Percentiles rank a stretch among this genome's conserved stretches.
Conservation (phyloP, 1,140 invertebrate genomes). For the Drosophila sulfurigaster region DNA sequence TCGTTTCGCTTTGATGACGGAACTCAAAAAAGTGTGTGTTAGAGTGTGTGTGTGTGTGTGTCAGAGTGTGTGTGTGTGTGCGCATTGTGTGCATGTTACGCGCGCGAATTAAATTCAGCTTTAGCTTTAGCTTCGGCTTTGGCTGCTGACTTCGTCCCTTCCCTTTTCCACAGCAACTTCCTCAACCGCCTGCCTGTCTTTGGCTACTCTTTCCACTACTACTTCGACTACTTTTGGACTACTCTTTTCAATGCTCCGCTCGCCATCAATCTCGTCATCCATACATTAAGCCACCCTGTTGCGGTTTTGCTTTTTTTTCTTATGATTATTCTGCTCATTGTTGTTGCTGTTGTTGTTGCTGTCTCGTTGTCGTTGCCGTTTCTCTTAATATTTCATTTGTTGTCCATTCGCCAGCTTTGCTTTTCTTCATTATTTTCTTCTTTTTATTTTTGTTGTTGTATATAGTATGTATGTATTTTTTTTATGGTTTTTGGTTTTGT, state of each 20-base stretch:
- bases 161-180: neutral
- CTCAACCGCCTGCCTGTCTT: conserved; percentile 1
- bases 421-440: conserved; percentile 40
- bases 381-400: conserved; percentile 45
- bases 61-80: conserved; percentile 34
- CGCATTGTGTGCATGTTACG: conserved; percentile 21
- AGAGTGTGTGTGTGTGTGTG: conserved; percentile 25
- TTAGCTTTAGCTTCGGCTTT: neutral
- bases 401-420: conserved; percentile 35
- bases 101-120: conserved; percentile 37
- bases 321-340: conserved; percentile 27
- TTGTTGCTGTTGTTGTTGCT: conserved; percentile 12
- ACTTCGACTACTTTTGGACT: neutral
- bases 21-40: conserved; percentile 20
- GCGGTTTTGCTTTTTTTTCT: conserved; percentile 1
- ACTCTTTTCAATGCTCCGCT: neutral
- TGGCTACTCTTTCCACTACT: neutral
- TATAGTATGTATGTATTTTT: neutral
- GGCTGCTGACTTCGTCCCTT: neutral
- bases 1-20: conserved; percentile 43
- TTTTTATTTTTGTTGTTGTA: neutral
- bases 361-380: conserved; percentile 18
- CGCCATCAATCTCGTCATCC: conserved; percentile 19
- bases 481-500: conserved; percentile 2
- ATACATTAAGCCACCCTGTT: conserved; percentile 39